phyloP scores from a whole-genome alignment of 2,888 invertebrate species.

The Limnephilus rhombicus region DNA sequence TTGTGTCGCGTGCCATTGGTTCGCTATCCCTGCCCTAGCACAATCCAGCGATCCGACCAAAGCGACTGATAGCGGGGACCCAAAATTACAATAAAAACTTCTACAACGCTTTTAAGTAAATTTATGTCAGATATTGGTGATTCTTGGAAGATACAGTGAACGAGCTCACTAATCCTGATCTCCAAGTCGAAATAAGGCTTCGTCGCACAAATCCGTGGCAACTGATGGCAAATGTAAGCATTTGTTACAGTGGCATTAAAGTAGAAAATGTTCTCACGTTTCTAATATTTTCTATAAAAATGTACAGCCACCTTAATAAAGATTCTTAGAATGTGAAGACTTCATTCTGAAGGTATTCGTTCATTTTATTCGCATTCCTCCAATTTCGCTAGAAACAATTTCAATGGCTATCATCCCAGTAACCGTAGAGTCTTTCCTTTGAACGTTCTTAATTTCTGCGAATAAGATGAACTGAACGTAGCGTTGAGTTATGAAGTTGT shows the following conservation, averaged over 20 bases:
- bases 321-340: not conserved
- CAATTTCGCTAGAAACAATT: not conserved
- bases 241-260: not conserved
- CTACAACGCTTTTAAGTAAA: not conserved
- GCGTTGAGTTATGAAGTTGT: not conserved
- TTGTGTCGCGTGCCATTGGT: no score
- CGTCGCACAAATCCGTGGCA: not conserved
- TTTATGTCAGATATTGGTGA: not conserved
- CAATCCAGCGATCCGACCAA: not conserved
- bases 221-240: not conserved
- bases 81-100: not conserved
- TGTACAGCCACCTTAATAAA: not conserved
- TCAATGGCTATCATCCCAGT: not conserved
- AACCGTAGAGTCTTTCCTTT: not conserved
- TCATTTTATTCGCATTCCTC: not conserved
- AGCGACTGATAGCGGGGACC: not conserved
- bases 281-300: not conserved
- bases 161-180: not conserved
- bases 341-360: not conserved
- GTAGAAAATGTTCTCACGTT: not conserved
- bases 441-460: not conserved
- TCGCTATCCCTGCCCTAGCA: no score
- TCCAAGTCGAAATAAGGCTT: not conserved
- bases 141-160: not conserved
- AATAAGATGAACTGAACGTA: not conserved